phyloP scores from a whole-genome alignment of 2,797 vertebrate species.

The Choloepus didactylus region DNA sequence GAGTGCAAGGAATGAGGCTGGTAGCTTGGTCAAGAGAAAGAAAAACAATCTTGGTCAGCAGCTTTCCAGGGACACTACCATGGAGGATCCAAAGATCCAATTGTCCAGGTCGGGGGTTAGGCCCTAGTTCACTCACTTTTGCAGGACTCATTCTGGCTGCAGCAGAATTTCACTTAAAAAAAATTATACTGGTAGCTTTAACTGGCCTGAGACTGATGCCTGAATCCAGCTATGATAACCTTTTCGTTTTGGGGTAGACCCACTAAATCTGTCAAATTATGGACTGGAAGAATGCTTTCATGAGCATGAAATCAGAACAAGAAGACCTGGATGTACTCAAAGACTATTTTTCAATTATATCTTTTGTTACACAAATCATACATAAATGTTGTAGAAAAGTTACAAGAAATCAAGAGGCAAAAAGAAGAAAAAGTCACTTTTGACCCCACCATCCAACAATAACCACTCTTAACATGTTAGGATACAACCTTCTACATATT shows the following conservation, averaged over 20 bases:
- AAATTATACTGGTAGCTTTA: not conserved
- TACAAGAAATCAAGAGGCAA: not conserved
- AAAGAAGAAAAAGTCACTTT: slow-evolving; percentile 37
- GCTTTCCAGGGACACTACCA: not conserved
- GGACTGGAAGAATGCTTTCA: slow-evolving; percentile 10
- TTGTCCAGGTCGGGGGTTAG: not conserved
- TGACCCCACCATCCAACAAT: not conserved
- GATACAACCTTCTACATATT: not conserved
- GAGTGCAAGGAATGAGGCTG: too few species aligned
- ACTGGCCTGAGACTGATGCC: not conserved
- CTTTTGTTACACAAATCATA: slow-evolving; percentile 20
- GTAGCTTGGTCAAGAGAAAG: too few species aligned
- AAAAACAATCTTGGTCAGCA: not conserved
- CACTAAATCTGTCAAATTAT: not conserved
- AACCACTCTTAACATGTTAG: not conserved
- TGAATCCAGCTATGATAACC: not conserved
- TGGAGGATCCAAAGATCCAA: not conserved
- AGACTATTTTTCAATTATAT: slow-evolving; percentile 22
- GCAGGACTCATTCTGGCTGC: not conserved
- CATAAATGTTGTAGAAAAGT: not conserved
- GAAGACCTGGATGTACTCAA: not conserved
- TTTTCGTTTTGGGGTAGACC: slow-evolving; percentile 14
- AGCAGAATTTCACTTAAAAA: slow-evolving; percentile 24
- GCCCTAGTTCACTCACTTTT: not conserved
- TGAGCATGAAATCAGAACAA: not conserved